phyloP scores from a whole-genome alignment of 1,140 invertebrate species.

The Helicoverpa zea region DNA sequence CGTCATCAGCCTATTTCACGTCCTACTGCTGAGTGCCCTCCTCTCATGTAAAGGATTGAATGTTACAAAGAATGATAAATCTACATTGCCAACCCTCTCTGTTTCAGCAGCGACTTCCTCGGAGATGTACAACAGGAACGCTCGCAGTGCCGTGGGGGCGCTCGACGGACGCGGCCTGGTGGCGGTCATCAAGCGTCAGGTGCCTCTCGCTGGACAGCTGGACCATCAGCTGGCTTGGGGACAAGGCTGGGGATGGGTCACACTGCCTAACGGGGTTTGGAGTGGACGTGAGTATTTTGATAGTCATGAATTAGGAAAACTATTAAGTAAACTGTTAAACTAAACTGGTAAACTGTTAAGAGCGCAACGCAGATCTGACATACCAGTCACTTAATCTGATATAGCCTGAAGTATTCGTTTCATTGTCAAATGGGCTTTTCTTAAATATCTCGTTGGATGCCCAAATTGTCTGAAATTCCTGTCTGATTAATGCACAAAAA shows the following conservation, averaged over 20 bases:
- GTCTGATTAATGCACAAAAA: too few species aligned
- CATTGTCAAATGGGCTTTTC: too few species aligned
- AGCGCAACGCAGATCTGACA: too few species aligned
- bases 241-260: conserved; percentile 89
- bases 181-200: conserved; percentile 84
- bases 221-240: conserved; percentile 85
- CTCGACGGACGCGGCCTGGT: conserved; percentile 82
- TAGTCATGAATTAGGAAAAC: neutral
- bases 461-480: too few species aligned
- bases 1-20: too few species aligned
- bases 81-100: conserved; percentile 35
- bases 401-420: too few species aligned
- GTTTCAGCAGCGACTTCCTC: conserved; percentile 86
- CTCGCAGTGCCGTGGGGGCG: conserved; percentile 70
- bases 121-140: conserved; percentile 74
- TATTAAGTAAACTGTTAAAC: too few species aligned
- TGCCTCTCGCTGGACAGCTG: conserved; percentile 84
- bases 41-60: too few species aligned
- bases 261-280: conserved; percentile 88
- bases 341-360: too few species aligned
- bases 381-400: too few species aligned
- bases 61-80: neutral
- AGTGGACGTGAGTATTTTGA: conserved; percentile 84
- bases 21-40: too few species aligned
- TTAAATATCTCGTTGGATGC: too few species aligned